phyloP scores from a whole-genome alignment of 2,797 vertebrate species.

The Urocyon cinereoargenteus region DNA sequence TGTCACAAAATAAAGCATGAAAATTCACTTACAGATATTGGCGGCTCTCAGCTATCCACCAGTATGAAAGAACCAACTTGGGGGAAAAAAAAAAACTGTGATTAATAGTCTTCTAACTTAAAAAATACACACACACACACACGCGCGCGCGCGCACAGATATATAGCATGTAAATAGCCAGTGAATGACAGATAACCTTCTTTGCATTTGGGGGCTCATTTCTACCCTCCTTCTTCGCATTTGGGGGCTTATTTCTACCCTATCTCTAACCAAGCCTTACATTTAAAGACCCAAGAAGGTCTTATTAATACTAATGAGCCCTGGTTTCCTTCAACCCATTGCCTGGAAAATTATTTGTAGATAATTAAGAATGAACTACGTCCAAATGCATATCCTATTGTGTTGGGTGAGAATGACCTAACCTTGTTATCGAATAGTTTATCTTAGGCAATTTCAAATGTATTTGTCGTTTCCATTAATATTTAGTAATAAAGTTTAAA shows the following conservation, averaged over 20 bases:
- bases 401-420: not conserved
- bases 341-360: not conserved
- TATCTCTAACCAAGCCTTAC: not conserved
- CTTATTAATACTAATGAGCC: not conserved
- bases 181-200: not conserved
- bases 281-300: not conserved
- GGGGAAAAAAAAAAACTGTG: not conserved
- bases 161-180: not conserved
- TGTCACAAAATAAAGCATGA: not conserved
- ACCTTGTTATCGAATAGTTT: conserved; percentile 1
- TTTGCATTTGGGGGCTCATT: not conserved
- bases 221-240: not conserved
- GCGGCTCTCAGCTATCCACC: not conserved
- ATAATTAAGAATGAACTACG: not conserved
- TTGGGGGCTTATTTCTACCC: not conserved
- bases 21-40: not conserved
- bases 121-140: not conserved
- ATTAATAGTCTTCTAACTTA: not conserved
- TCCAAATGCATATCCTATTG: not conserved
- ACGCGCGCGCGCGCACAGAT: too few relatives aligned
- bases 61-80: not conserved
- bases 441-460: not conserved
- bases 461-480: conserved; percentile 34
- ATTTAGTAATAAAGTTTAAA: not conserved
- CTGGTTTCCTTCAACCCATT: not conserved